Evolutionary conservation across 92 coral and sea anemone genomes (phyloP).

Genomic region (Heteractis magnifica): DNA sequence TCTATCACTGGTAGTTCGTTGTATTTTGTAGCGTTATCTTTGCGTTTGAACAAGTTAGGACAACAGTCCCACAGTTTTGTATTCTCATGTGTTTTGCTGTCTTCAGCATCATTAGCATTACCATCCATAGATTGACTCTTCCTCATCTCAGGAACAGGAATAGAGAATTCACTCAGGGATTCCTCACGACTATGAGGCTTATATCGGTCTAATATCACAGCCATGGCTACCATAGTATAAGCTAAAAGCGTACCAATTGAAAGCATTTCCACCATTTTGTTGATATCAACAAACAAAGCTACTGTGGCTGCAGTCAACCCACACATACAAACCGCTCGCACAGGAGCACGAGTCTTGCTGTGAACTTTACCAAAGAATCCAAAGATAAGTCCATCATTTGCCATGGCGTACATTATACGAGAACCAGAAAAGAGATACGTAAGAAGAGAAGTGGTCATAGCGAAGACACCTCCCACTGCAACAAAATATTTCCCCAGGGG

Average conservation of each 20-base stretch:
- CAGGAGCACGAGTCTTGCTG: constrained; percentile 51
- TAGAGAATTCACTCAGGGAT: background rate
- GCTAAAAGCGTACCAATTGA: constrained; percentile 85
- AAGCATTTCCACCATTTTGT: constrained; percentile 74
- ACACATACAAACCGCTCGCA: constrained; percentile 54
- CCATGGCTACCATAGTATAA: constrained; percentile 67
- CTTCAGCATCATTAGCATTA: constrained; percentile 9
- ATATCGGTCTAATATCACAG: constrained; percentile 71
- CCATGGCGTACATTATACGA: constrained; percentile 80
- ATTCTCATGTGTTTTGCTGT: constrained; percentile 15
- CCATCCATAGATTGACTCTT: constrained; percentile 22
- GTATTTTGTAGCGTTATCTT: constrained; percentile 4
- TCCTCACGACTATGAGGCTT: constrained; percentile 33
- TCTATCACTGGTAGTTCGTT: background rate
- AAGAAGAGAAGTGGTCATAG: constrained; percentile 66
- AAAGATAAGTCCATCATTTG: constrained; percentile 70
- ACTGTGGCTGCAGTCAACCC: constrained; percentile 58
- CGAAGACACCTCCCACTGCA: constrained; percentile 78
- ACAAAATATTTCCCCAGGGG: constrained; percentile 71
- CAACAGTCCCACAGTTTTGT: background rate
- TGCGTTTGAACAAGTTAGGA: constrained; percentile 28
- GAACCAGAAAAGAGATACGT: constrained; percentile 68
- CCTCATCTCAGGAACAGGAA: constrained; percentile 9
- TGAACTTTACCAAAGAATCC: constrained; percentile 51
- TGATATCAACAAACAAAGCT: constrained; percentile 55